Percentiles rank a stretch among this genome's conserved stretches.
phyloP scores from a whole-genome alignment of 1,140 invertebrate species.

The Zophobas atratus region DNA sequence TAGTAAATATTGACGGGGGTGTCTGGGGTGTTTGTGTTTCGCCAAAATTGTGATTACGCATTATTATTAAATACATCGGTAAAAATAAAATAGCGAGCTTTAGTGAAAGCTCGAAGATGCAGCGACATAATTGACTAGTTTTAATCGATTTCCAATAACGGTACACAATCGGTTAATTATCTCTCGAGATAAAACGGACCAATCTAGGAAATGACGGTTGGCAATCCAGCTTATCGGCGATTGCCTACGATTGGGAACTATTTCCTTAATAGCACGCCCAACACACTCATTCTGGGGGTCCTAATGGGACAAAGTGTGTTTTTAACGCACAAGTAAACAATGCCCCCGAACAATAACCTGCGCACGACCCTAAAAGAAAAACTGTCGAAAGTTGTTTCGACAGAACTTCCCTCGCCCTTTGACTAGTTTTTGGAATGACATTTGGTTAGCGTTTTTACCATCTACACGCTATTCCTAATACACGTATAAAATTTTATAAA shows the following conservation, averaged over 20 bases:
- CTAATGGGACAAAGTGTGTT: conserved; percentile 14
- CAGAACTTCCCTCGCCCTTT: neutral
- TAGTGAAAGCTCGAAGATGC: neutral
- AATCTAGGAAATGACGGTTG: conserved; percentile 30
- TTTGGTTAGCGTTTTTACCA: too few species aligned
- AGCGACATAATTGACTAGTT: conserved; percentile 6
- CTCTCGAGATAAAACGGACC: conserved; percentile 26
- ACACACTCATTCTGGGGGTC: conserved; percentile 13
- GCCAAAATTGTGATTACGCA: neutral
- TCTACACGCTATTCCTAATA: too few species aligned
- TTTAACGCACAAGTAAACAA: conserved; percentile 12
- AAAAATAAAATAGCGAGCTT: conserved; percentile 4
- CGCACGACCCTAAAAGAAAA: too few species aligned
- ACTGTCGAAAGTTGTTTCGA: too few species aligned
- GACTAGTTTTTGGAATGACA: neutral
- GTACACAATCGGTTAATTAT: conserved; percentile 32
- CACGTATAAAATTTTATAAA: too few species aligned
- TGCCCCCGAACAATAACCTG: neutral
- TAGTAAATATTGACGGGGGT: conserved; percentile 30
- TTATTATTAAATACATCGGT: neutral
- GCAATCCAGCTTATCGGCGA: conserved; percentile 30
- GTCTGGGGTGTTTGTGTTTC: neutral
- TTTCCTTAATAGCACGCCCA: conserved; percentile 21
- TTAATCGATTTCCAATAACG: conserved; percentile 21
- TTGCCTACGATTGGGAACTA: conserved; percentile 32